Conservation (phyloP, 37 sponge, comb jelly and placozoan genomes). For the Dysidea cf. avara region DNA sequence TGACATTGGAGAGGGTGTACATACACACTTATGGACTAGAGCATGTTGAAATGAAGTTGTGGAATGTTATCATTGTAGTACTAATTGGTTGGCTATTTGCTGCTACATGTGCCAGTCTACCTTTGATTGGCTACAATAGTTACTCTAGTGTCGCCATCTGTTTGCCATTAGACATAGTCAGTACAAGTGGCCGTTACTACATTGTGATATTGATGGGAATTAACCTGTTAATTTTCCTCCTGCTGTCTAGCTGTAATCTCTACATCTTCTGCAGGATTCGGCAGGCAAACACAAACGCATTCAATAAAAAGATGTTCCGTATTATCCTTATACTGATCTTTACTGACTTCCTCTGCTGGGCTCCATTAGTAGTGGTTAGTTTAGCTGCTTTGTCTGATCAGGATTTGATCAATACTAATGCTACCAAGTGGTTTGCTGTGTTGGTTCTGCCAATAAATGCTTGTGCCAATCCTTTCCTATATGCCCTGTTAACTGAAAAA, state of each 20-base stretch:
- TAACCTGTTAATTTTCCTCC: slow-evolving; percentile 50
- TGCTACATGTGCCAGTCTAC: slow-evolving; percentile 42
- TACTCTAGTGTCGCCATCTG: slow-evolving; percentile 60
- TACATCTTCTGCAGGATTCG: slow-evolving; percentile 32
- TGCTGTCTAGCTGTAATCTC: slow-evolving; percentile 46
- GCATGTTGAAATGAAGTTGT: slow-evolving; percentile 14
- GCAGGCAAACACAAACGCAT: slow-evolving; percentile 19
- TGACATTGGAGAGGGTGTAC: slow-evolving; percentile 81
- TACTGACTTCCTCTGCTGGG: slow-evolving; percentile 79
- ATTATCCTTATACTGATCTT: slow-evolving; percentile 37
- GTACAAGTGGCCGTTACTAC: slow-evolving; percentile 35
- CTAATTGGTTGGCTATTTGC: slow-evolving; percentile 58
- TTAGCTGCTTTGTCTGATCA: slow-evolving; percentile 30
- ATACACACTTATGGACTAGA: slow-evolving; percentile 38
- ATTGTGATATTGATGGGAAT: slow-evolving; percentile 41
- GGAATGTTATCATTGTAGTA: slow-evolving; percentile 20
- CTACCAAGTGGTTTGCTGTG: slow-evolving; percentile 72
- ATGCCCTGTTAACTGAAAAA: slow-evolving; percentile 71
- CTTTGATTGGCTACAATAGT: slow-evolving; percentile 64
- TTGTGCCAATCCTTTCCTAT: slow-evolving; percentile 81
- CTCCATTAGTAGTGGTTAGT: slow-evolving; percentile 66
- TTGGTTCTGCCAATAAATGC: slow-evolving; percentile 83
- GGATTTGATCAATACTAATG: slow-evolving; percentile 1
- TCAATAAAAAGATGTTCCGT: not conserved
- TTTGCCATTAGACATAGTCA: slow-evolving; percentile 55